Base-by-base conservation (phyloP, 2,797 vertebrate species). In the Pseudochaenichthys georgianus region DNA sequence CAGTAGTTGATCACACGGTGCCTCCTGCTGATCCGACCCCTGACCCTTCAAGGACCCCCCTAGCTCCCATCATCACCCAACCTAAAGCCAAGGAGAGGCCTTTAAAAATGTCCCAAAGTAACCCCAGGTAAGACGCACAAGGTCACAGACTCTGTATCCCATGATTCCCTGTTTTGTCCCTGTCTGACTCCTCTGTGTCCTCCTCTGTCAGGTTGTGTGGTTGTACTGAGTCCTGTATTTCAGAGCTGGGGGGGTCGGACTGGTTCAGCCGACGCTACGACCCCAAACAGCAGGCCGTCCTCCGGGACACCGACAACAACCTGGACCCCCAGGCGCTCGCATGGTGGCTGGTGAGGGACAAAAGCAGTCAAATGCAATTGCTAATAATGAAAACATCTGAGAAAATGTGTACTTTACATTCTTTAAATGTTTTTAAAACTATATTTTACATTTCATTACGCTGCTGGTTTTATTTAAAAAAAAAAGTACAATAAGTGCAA, bases 261-360 rank as follows among this genome's bases (percentile, higher is more conserved):
- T 96, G 95, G 95, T 96, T 96, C 80, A 83, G 75, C 15, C 41
- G 75, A 47, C 93, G 52, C 42, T 96, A 91, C 10, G 89, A 95
- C 58, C 73, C 73, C 19, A 21, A 80, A 10, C 94, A 94, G 79
- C 68, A 92, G 54, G 94, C 94, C 0, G 64, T 95, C 81, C 88
- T 96, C 50, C 81, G n/a, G 10, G 51, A 58, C 0, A 19, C 58
- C 5, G 70, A 83, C 42, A 80, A 85, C 46, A 68, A 78, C 19
- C 75, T 96, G 31, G 90, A 95, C 53, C 69, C 58, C 0, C 55
- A 48, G 0, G 83, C 88, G 0, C 82, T 95, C 21, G 64, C 13
- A 6, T 96, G 95, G 95, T 96, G 95, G 95, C 84, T 94, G 95
- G 95, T 96, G 83, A 95, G 93, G 6, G 70, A 74, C n/a, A 11